Evolutionary conservation across 2,888 invertebrate genomes (phyloP), one percentile per base, ranked within the genome.

Genomic region (Hypsopygia costalis): DNA sequence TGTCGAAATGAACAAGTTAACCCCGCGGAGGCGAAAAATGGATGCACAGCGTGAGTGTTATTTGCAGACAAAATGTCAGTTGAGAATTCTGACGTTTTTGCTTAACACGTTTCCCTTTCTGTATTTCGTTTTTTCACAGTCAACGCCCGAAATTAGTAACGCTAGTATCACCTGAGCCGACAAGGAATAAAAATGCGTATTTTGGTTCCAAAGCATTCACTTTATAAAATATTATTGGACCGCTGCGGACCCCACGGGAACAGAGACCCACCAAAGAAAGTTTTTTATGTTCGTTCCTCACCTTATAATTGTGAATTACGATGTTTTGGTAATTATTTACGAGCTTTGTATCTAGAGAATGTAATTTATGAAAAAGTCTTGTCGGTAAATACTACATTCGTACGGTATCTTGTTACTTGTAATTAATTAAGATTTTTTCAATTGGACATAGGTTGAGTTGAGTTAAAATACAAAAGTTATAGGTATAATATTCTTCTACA

Each of bases 161-260:
- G 87, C 78, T 55, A 57, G 55, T 75, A 82, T 80, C 86, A 83
- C 83, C 82, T 82, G 85, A 82, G 81, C 74, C 75, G 74, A 77
- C 77, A 76, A 68, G 63, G 61, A 62, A 80, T 76, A 85, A 79
- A 71, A 67, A 68, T 64, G 62, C 62, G 62, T 86, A 81, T 87
- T 85, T 85, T 82, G 83, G 78, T 75, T 60, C 62, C 60, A 72
- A 65, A 64, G 65, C 65, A 75, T 83, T 86, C 77, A 79, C 71
- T 69, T 66, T 63, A 76, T 70, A 78, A 81, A 81, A 80, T 81
- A 77, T 78, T 77, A 70, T 69, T 65, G 25, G 25, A n/a, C 31
- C 27, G 12, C 42, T 51, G 42, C 43, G 51, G 81, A 82, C 81
- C 82, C 77, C 77, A 80, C 80, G 79, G 76, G 71, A 73, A 68